phyloP scores from a whole-genome alignment of 2,888 invertebrate genomes.

The Lypha dubia region DNA sequence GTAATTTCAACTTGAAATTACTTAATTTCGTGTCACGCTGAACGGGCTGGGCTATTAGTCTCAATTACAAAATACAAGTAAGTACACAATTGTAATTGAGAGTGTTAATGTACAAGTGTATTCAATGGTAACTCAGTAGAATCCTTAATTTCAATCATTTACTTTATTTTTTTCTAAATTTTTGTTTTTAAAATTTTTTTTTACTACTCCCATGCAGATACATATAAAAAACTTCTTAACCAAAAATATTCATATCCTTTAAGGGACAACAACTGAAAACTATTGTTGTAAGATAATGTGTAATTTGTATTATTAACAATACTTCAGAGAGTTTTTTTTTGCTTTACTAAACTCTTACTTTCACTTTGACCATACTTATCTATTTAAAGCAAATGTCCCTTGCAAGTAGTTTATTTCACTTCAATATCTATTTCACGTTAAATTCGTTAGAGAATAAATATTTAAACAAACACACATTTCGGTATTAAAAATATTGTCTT shows the following conservation, averaged over 20 bases:
- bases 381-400: conserved; percentile 3
- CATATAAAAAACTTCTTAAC: neutral
- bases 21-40: no score
- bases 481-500: neutral
- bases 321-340: neutral
- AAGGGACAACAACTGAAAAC: neutral
- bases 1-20: no score
- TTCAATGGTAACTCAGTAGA: no score
- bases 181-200: no score
- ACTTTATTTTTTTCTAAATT: no score
- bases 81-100: no score
- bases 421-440: neutral
- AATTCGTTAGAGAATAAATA: neutral
- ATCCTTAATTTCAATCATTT: no score
- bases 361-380: neutral
- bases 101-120: no score
- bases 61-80: no score
- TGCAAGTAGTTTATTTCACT: conserved; percentile 6
- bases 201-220: neutral
- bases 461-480: conserved; percentile 10
- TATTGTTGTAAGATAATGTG: neutral
- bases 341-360: neutral
- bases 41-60: no score
- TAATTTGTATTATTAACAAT: neutral
- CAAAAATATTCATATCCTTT: neutral